Percentiles rank a stretch among this genome's conserved stretches.
Evolutionary conservation across 1,140 invertebrate genomes (phyloP).

Genomic region (Scaptodrosophila lebanonensis): DNA sequence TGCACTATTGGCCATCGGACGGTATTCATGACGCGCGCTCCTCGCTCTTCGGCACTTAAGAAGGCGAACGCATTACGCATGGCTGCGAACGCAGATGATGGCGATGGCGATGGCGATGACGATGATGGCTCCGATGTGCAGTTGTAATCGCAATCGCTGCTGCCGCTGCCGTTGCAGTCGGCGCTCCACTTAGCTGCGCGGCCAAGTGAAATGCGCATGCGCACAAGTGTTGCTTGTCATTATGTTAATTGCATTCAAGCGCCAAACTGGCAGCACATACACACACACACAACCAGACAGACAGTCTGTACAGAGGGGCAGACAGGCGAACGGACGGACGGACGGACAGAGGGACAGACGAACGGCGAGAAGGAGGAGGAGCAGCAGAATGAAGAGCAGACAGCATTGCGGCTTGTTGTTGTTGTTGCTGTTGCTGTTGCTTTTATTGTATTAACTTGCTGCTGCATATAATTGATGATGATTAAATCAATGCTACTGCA

Average conservation of each 20-base stretch:
- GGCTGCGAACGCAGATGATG: slow-evolving; percentile 5
- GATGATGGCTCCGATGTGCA: not conserved
- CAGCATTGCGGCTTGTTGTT: slow-evolving; percentile 19
- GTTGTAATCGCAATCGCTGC: too few species aligned
- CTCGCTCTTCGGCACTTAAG: too few species aligned
- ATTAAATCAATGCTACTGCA: slow-evolving; percentile 74
- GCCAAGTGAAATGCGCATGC: slow-evolving; percentile 67
- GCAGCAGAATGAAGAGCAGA: not conserved
- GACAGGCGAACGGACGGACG: not conserved
- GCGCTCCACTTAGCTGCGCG: not conserved
- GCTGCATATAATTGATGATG: slow-evolving; percentile 75
- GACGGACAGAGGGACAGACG: not conserved
- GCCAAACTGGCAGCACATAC: slow-evolving; percentile 40
- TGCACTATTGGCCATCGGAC: slow-evolving; percentile 54
- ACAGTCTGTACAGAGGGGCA: not conserved
- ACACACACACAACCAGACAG: not conserved
- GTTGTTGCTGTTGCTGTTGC: slow-evolving; percentile 35
- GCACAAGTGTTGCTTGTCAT: slow-evolving; percentile 74
- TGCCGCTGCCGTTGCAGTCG: too few species aligned
- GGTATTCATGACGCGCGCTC: too few species aligned
- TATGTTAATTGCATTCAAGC: slow-evolving; percentile 74
- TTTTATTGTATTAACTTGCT: slow-evolving; percentile 75
- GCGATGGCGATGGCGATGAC: not conserved
- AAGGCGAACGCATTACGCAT: too few species aligned
- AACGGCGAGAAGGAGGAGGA: not conserved